These are phyloP conservation scores for Hypomecis punctinalis DNA, from an alignment of 2,888 invertebrate genomes.

Conservation along the genomic window DNA sequence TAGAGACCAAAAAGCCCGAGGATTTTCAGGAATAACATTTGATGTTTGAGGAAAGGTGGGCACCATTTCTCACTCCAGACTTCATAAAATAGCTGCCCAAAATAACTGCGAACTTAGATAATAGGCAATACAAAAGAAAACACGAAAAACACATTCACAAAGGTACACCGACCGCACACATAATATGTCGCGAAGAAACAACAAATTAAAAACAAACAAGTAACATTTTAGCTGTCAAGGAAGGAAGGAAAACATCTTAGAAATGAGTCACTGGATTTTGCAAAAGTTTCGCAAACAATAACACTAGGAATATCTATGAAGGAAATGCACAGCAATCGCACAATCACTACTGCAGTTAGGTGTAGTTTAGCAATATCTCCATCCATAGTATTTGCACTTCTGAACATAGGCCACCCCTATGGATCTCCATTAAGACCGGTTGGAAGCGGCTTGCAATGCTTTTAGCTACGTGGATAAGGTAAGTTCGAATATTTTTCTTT, in stretches of 20 bases:
- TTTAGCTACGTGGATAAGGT: too few species aligned
- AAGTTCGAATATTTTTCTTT: too few species aligned
- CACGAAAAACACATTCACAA: conserved; percentile 15
- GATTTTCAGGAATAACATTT: conserved; percentile 14
- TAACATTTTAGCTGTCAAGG: conserved; percentile 12
- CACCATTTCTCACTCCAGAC: conserved; percentile 9
- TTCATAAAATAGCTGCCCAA: conserved; percentile 6
- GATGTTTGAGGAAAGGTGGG: conserved; percentile 12
- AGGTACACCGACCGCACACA: conserved; percentile 6
- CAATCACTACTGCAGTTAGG: neutral
- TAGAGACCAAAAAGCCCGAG: conserved; percentile 17
- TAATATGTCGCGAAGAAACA: conserved; percentile 5
- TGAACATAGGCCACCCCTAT: too few species aligned
- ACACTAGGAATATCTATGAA: neutral
- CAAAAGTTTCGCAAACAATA: conserved; percentile 3
- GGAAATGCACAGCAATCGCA: neutral
- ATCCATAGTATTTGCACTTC: too few species aligned
- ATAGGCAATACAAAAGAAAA: conserved; percentile 8
- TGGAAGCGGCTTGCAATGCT: too few species aligned
- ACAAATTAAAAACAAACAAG: conserved; percentile 20
- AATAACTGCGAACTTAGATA: conserved; percentile 3
- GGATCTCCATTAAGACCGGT: too few species aligned
- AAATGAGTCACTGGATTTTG: neutral
- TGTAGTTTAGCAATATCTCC: neutral
- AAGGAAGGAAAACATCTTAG: conserved; percentile 10